A percentile compares a stretch with the other conserved stretches of the same genome.
Conservation (phyloP, 2,113 vertebrate species). For the Thinocorus orbignyianus region DNA sequence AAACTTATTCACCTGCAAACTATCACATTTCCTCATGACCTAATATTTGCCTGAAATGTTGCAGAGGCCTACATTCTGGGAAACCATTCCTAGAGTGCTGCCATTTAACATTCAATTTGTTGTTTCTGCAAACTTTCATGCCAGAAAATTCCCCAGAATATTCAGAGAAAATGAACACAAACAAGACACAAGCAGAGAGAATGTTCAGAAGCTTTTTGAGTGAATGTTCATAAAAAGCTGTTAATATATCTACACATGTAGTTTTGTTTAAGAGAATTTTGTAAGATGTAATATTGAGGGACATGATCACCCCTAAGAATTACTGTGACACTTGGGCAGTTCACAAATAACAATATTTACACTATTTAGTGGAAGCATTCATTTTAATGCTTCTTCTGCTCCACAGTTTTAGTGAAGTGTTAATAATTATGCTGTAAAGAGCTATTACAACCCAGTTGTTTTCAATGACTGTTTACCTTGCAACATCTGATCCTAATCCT, state of each 20-base stretch:
- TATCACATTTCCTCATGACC: background rate
- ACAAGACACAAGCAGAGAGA: background rate
- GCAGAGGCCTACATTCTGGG: background rate
- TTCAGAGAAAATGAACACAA: background rate
- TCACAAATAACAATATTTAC: conserved; percentile 38
- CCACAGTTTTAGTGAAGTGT: background rate
- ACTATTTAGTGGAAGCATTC: conserved; percentile 10
- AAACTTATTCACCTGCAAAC: background rate
- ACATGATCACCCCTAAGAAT: background rate
- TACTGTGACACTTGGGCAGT: background rate
- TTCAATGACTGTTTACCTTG: background rate
- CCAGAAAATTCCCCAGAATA: background rate
- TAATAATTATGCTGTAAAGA: conserved; percentile 21
- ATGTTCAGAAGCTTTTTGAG: background rate
- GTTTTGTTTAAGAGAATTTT: background rate
- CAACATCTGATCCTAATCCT: conserved; percentile 1
- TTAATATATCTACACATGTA: background rate
- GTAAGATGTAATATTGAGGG: background rate
- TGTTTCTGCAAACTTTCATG: background rate
- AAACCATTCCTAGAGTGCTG: background rate
- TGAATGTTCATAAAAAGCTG: background rate
- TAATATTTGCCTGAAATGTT: background rate
- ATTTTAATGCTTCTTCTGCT: conserved; percentile 35
- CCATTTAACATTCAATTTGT: background rate
- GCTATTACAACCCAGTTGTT: background rate